Base-by-base conservation (phyloP, 1,140 invertebrate species). In the Calephelis nemesis region DNA sequence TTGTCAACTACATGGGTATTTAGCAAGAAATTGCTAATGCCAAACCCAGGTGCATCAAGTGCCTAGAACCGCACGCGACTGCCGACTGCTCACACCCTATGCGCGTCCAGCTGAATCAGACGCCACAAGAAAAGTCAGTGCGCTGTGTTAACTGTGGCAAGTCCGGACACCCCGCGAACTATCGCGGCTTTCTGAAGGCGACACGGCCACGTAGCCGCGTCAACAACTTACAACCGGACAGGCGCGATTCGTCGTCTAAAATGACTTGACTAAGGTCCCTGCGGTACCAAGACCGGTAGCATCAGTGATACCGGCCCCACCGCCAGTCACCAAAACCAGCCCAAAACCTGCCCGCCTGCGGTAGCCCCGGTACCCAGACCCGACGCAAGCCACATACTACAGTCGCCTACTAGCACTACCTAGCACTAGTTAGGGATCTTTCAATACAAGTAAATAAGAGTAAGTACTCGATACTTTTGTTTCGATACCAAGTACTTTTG, bases 381-480 rank as follows among this genome's bases (percentile, higher is more conserved):
- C n/a, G n/a, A n/a, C n/a, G n/a, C n/a, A n/a, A n/a, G n/a, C n/a
- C n/a, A n/a, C n/a, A n/a, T n/a, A n/a, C n/a, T n/a, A n/a, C n/a
- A n/a, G n/a, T n/a, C n/a, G n/a, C n/a, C n/a, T n/a, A n/a, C n/a
- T n/a, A n/a, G n/a, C n/a, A n/a, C n/a, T n/a, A n/a, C n/a, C n/a
- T n/a, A n/a, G n/a, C n/a, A n/a, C n/a, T n/a, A n/a, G n/a, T n/a
- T 52, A 52, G 49, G 49, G 49, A 54, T 71, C 12, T 65, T 70
- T 42, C 68, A 54, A 65, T 65, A 70, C 68, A 54, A 69, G 50
- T 69, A 69, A 69, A 69, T 69, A 65, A 63, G 49, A 68, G 62
- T 71, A 71, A 40, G 52, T 71, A 68, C 62, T 68, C 70, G 65
- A 71, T 71, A 71, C 52, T 71, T 71, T 71, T 68, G 19, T 65